These are phyloP conservation scores for Lymantria dispar DNA, from an alignment of 2,888 invertebrate genomes.

Conservation along the genomic window DNA sequence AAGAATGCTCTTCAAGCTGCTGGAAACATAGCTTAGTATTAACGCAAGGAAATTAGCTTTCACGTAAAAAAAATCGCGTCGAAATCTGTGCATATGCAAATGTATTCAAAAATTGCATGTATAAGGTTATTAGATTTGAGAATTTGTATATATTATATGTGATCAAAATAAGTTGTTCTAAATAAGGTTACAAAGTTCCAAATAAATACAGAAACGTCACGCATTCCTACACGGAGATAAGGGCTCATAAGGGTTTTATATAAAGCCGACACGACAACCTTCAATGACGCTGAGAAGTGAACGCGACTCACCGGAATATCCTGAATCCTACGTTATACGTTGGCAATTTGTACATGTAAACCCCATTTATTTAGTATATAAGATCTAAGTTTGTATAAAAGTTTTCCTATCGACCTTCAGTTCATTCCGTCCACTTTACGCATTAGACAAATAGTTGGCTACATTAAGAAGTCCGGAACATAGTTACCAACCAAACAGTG, in stretches of 20 bases:
- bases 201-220: constrained; percentile 5
- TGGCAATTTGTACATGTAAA: background rate
- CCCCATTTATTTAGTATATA: background rate
- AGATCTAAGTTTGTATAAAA: background rate
- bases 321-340: background rate
- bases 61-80: too few relatives aligned
- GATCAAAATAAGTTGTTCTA: too few relatives aligned
- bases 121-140: too few relatives aligned
- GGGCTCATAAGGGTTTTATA: constrained; percentile 6
- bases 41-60: too few relatives aligned
- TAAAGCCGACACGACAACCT: constrained; percentile 2
- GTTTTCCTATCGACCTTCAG: constrained; percentile 15
- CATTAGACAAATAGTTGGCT: constrained; percentile 33
- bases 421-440: constrained; percentile 24
- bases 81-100: too few relatives aligned
- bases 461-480: constrained; percentile 36
- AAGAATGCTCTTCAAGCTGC: too few relatives aligned
- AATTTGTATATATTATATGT: too few relatives aligned
- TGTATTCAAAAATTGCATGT: too few relatives aligned
- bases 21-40: too few relatives aligned
- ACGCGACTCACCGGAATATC: background rate
- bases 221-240: constrained; percentile 14
- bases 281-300: background rate
- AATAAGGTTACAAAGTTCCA: background rate
- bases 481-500: constrained; percentile 34